phyloP scores from a whole-genome alignment of 2,797 vertebrate species.

The Syngnathus rostellatus region DNA sequence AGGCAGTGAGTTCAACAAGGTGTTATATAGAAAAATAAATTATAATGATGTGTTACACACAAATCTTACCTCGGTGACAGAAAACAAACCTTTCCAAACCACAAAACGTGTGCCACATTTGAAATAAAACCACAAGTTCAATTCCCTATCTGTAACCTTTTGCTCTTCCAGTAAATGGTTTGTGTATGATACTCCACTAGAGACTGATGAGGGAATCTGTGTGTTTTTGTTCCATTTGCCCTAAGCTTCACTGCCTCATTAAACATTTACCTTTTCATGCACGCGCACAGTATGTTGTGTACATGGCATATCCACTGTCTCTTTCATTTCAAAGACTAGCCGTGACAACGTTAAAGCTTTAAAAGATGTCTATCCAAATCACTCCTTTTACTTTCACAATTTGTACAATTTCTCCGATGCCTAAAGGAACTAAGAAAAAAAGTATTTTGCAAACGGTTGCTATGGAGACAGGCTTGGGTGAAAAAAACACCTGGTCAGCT shows the following conservation, averaged over 20 bases:
- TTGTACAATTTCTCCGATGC: background rate
- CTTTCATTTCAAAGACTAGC: constrained; percentile 28
- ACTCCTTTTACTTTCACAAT: constrained; percentile 8
- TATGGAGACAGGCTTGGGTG: constrained; percentile 28
- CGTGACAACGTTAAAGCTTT: constrained; percentile 23
- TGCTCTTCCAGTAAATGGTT: background rate
- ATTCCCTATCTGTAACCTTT: constrained; percentile 1
- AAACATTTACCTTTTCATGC: constrained; percentile 60
- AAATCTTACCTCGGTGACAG: constrained; percentile 4
- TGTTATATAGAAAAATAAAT: constrained; percentile 7
- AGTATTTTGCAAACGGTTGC: constrained; percentile 45
- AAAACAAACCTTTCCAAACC: constrained; percentile 10
- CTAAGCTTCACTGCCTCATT: constrained; percentile 62
- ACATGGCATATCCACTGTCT: constrained; percentile 31
- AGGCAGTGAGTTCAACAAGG: constrained; percentile 3
- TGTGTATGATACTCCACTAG: background rate
- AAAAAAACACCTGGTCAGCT: constrained; percentile 22
- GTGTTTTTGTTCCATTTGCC: constrained; percentile 48
- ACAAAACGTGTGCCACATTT: constrained; percentile 9
- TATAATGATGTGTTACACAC: background rate
- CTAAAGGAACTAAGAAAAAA: background rate
- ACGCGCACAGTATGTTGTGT: constrained; percentile 19
- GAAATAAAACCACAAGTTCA: background rate
- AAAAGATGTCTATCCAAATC: constrained; percentile 40
- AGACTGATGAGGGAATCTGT: background rate